Conservation (phyloP, 2,888 invertebrate species). For the Criorhina ranunculi region DNA sequence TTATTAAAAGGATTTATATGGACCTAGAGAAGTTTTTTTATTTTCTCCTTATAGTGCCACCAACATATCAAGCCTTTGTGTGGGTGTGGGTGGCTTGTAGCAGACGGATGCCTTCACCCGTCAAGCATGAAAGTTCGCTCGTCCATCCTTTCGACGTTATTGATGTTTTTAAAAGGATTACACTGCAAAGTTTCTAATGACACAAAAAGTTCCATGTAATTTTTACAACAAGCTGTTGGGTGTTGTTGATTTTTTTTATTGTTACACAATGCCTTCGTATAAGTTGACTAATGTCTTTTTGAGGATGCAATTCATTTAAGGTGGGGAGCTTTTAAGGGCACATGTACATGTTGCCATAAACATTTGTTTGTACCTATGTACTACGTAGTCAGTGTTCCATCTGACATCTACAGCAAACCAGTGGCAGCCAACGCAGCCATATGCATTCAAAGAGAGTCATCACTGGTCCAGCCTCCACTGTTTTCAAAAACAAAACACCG, state of each 20-base stretch:
- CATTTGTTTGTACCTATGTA: neutral
- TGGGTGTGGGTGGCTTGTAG: conserved; percentile 43
- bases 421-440: no score
- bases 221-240: conserved; percentile 5
- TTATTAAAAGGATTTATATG: conserved; percentile 66
- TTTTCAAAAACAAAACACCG: no score
- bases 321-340: neutral
- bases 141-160: conserved; percentile 34
- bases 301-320: neutral
- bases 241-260: conserved; percentile 4
- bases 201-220: conserved; percentile 21
- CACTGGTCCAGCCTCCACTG: no score
- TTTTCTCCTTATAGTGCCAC: neutral
- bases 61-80: conserved; percentile 41
- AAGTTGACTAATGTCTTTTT: conserved; percentile 14
- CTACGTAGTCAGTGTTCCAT: no score
- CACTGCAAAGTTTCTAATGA: conserved; percentile 53
- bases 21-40: conserved; percentile 39
- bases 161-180: conserved; percentile 32
- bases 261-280: conserved; percentile 25
- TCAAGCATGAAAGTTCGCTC: conserved; percentile 26
- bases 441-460: no score
- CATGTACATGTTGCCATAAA: neutral
- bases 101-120: conserved; percentile 54
- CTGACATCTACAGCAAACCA: no score